Conservation (phyloP, 1,140 invertebrate species). For the Aphis craccivora region DNA sequence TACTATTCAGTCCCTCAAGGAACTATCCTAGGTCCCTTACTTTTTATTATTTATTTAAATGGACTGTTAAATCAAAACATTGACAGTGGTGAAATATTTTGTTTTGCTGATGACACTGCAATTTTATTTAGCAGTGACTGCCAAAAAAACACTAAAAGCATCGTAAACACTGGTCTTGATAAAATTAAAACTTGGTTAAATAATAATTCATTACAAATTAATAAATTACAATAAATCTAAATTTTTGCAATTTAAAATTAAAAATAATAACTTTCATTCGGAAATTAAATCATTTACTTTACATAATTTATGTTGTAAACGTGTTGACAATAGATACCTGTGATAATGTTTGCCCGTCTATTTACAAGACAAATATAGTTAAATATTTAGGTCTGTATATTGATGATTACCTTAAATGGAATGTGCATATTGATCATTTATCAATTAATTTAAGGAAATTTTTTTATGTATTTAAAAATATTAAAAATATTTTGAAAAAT, state of each 20-base stretch:
- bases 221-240: neutral
- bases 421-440: neutral
- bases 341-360: neutral
- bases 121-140: neutral
- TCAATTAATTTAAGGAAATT: neutral
- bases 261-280: neutral
- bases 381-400: neutral
- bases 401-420: neutral
- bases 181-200: neutral
- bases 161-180: neutral
- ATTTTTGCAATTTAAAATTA: constrained; percentile 1
- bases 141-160: neutral
- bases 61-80: neutral
- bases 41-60: neutral
- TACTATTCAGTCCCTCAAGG: neutral
- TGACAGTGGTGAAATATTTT: neutral
- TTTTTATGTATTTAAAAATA: neutral
- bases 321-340: neutral
- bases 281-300: neutral
- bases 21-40: neutral
- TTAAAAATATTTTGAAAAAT: neutral
- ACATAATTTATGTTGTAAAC: neutral
- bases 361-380: neutral
- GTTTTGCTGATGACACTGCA: neutral
- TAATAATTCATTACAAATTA: constrained; percentile 18